Evolutionary conservation across 2,888 invertebrate species (phyloP), one percentile per base, ranked within the genome.

Genomic region (Drosophila macrospina): DNA sequence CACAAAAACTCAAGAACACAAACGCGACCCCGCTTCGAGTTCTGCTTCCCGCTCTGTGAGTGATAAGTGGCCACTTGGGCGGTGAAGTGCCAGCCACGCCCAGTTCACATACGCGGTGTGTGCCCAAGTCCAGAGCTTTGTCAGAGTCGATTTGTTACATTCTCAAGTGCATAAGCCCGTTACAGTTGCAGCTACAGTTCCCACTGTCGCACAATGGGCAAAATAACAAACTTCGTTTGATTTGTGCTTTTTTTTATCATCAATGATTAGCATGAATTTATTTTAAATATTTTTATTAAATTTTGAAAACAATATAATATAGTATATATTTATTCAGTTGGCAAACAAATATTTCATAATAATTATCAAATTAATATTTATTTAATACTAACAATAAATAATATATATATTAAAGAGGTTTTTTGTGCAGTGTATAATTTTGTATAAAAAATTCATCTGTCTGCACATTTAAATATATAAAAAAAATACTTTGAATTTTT

Each of bases 111-210:
- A 61, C 62, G 78, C 69, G 78, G 68, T 81, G 65, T 79, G 65
- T 71, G 64, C 57, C 77, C 60, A 71, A 62, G 57, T 45, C 26
- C 63, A 20, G 63, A 76, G 83, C 78, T 89, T 90, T 90, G 89
- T 86, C 84, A 83, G 87, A 90, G 90, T 90, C 90, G 90, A 90
- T 89, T 90, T 90, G 90, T 90, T 89, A 90, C 90, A 90, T 85
- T 86, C 78, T 84, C 70, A 61, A 86, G 86, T 86, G 77, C 64
- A 61, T 20, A 68, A 69, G 73, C 8, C 28, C 26, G 42, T 63
- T 72, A 55, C 16, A 42, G 20, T 20, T 20, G 20, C 20, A 20
- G 20, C 3, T 20, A 20, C 20, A 20, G 28, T 55, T 55, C 56
- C 48, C 37, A 50, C 8, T 47, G 48, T 30, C 66, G 15, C 24